Evolutionary conservation across 2,113 vertebrate species (phyloP).

Genomic region (Casuarius casuarius): DNA sequence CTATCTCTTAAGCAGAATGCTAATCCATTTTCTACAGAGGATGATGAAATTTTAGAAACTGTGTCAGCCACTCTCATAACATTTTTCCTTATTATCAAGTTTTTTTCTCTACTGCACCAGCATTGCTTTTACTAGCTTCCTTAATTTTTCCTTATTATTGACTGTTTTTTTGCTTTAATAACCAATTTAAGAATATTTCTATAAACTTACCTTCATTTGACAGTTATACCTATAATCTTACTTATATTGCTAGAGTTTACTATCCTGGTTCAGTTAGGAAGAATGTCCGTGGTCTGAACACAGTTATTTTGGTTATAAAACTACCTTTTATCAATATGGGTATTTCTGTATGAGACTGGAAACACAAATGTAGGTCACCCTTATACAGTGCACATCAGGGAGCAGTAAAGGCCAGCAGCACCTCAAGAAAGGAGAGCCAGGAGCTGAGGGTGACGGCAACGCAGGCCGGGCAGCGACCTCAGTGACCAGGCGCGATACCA

Average conservation of each 20-base stretch:
- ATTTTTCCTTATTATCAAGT: background rate
- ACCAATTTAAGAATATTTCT: background rate
- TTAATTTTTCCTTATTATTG: background rate
- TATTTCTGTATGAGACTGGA: background rate
- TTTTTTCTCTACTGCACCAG: background rate
- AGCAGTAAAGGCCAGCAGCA: background rate
- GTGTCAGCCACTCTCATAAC: background rate
- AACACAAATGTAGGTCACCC: fast-evolving
- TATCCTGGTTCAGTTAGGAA: background rate
- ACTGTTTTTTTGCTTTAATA: background rate
- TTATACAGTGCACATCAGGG: background rate
- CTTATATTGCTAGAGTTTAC: background rate
- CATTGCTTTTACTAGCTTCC: background rate
- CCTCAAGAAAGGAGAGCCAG: background rate
- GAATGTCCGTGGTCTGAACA: background rate
- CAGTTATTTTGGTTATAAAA: background rate
- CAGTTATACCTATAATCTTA: background rate
- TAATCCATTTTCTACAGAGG: background rate
- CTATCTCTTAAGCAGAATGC: background rate
- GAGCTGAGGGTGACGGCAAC: background rate
- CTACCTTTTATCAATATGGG: fast-evolving
- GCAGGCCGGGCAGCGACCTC: too few species aligned
- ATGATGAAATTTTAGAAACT: background rate
- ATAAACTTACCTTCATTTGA: background rate
- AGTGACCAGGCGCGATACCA: too few species aligned